Evolutionary conservation across 2,113 vertebrate species (phyloP), one percentile per base, ranked within the genome.

Genomic region (Mystacornis crossleyi): DNA sequence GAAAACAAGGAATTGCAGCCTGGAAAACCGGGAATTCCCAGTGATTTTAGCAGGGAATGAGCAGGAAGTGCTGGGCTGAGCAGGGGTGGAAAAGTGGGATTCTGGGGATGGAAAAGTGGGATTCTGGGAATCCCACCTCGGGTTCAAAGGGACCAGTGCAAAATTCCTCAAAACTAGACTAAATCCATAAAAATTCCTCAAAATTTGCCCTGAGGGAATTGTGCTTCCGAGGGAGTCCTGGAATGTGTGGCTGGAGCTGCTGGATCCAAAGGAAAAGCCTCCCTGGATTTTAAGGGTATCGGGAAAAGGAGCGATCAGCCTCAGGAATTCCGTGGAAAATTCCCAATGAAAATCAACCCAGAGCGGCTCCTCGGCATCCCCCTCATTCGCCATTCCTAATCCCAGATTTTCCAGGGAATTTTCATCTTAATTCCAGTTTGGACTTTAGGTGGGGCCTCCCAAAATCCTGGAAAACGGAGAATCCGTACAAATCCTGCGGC

Each of bases 391-490:
- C 18, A 5, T 67, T 53, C 31, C n/a, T 17, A 28, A 58, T 18
- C 5, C 14, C 23, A 14, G 15, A 3, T 25, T 42, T 23, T 45
- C 8, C 3, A 16, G 11, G 18, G 6, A 14, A 18, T 33, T 19
- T 51, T 12, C 8, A 33, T 48, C 21, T 7, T 5, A 4, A 25
- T 72, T 23, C 16, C 1, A 1, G 18, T 9, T 47, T 13, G 10
- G 6, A 18, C 23, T 38, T 18, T 1, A 12, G 57, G 48, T 3
- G 16, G 53, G 51, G 9, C 3, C n/a, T 80, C 53, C 0, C 4
- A 5, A 28, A 65, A 23, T 5, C 14, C 11, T 51, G 74, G 81
- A 7, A 73, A 73, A 5, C 2, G 3, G 28, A 19, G 64, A 40
- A 55, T 19, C n/a, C 26, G 3, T 26, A 7, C 4, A 10, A 45